These are phyloP conservation scores for Heliconius ismenius DNA, from an alignment of 2,888 invertebrate species.

Conservation along the genomic window DNA sequence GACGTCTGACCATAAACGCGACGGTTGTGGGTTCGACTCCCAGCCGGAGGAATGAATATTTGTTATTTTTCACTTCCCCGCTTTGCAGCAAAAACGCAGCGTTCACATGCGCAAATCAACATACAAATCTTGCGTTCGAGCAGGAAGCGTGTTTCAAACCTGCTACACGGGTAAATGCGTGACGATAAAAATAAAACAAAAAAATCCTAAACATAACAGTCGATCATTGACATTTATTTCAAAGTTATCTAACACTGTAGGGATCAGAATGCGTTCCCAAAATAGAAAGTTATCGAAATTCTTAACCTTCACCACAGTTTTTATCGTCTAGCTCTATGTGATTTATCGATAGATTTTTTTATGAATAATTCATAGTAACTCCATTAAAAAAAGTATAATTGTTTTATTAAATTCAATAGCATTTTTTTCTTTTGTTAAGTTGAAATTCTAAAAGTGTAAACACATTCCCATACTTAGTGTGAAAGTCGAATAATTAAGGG, in stretches of 20 bases:
- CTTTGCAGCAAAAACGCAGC: not conserved
- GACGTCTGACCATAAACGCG: too few species aligned
- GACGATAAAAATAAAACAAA: not conserved
- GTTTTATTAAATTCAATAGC: not conserved
- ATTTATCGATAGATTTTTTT: not conserved
- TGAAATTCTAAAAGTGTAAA: not conserved
- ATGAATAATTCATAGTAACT: not conserved
- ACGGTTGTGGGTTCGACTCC: not conserved
- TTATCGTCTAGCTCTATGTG: slow-evolving; percentile 5
- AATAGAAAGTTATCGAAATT: slow-evolving; percentile 22
- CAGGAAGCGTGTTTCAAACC: too few species aligned
- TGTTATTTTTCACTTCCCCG: too few species aligned
- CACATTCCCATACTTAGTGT: not conserved
- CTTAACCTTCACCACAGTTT: not conserved
- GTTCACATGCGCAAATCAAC: not conserved
- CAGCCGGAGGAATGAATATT: not conserved
- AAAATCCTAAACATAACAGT: not conserved
- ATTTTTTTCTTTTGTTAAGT: not conserved
- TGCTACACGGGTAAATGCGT: not conserved
- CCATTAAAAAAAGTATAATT: not conserved
- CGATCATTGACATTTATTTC: not conserved
- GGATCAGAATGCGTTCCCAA: not conserved
- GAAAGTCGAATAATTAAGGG: not conserved
- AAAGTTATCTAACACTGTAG: not conserved
- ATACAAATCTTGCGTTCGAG: not conserved